Percentiles rank a stretch among this genome's conserved stretches.
phyloP scores from a whole-genome alignment of 1,140 invertebrate species.

The Cydia splendana region DNA sequence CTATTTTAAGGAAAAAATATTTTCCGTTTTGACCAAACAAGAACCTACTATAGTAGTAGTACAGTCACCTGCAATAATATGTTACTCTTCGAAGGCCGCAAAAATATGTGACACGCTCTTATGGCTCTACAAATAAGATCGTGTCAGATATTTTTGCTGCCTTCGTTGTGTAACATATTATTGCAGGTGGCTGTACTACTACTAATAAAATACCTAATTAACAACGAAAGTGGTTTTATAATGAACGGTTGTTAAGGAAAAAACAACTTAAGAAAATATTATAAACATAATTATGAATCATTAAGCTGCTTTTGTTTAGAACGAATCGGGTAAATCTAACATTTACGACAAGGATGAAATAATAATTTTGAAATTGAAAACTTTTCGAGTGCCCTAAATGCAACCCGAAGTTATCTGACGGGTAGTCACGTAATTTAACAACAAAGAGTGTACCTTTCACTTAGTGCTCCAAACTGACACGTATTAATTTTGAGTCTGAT shows the following conservation, averaged over 20 bases:
- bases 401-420: background rate
- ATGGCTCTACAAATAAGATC: too few species aligned
- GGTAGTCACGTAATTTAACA: conserved; percentile 55
- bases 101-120: too few species aligned
- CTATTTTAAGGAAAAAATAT: too few species aligned
- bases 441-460: conserved; percentile 77
- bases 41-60: background rate
- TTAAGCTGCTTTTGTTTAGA: background rate
- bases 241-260: background rate
- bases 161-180: too few species aligned
- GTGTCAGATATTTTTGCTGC: too few species aligned
- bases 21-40: too few species aligned
- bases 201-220: background rate
- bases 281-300: conserved; percentile 2
- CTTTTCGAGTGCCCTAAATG: conserved; percentile 17
- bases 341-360: background rate
- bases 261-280: background rate
- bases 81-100: too few species aligned
- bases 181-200: background rate
- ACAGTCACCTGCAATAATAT: too few species aligned
- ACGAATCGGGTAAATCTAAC: background rate
- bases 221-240: background rate
- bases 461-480: conserved; percentile 73
- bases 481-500: conserved; percentile 63
- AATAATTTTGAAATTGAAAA: background rate